A percentile compares a stretch with the other conserved stretches of the same genome.
Evolutionary conservation across 2,888 invertebrate species (phyloP).

Genomic region (Eretmocerus hayati): DNA sequence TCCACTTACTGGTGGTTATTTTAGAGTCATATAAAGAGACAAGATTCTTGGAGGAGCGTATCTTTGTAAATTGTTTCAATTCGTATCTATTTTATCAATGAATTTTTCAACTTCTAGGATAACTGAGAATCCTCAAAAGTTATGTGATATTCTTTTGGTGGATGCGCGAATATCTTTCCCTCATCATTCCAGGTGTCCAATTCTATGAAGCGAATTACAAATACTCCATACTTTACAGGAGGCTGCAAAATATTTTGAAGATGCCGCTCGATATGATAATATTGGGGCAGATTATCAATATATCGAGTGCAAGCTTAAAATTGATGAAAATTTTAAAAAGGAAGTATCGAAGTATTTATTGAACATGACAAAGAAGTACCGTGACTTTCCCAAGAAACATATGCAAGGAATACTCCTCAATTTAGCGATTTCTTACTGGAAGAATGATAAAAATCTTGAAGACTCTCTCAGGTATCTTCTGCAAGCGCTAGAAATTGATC

Average conservation of each 20-base stretch:
- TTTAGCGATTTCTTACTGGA: neutral
- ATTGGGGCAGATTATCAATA: slow-evolving; percentile 4
- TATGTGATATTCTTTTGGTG: too few species aligned
- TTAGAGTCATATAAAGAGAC: too few species aligned
- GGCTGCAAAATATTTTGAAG: slow-evolving; percentile 9
- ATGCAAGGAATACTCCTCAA: slow-evolving; percentile 3
- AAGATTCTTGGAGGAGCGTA: too few species aligned
- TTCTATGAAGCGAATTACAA: neutral
- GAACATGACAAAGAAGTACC: neutral
- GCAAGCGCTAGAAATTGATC: slow-evolving; percentile 4
- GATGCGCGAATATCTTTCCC: too few species aligned
- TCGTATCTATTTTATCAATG: too few species aligned
- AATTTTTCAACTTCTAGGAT: too few species aligned
- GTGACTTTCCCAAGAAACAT: slow-evolving; percentile 2
- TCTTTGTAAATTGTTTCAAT: too few species aligned
- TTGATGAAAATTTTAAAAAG: neutral
- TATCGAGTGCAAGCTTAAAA: slow-evolving; percentile 1
- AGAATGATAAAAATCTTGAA: neutral
- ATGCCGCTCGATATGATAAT: slow-evolving; percentile 3
- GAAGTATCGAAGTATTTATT: slow-evolving; percentile 2
- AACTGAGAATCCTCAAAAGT: too few species aligned
- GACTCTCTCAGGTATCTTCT: slow-evolving; percentile 8
- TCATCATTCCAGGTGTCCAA: too few species aligned
- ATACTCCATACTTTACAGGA: too few species aligned
- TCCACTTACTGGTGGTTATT: too few species aligned